These are phyloP conservation scores for Melierax canorus DNA, from an alignment of 2,113 vertebrate species.

Conservation along the genomic window DNA sequence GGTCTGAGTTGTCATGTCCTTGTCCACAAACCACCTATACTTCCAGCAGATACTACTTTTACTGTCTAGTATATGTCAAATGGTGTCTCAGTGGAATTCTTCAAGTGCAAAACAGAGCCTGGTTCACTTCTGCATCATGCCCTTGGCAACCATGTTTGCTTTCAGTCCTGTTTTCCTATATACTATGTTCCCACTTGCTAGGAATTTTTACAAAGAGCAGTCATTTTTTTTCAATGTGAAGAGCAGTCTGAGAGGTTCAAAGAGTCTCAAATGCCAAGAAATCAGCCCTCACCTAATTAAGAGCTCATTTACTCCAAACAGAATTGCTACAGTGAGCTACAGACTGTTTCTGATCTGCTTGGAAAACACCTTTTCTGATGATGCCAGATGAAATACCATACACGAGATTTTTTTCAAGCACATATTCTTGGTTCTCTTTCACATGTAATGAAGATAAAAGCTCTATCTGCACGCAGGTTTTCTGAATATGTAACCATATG, in stretches of 20 bases:
- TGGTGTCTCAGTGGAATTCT: not conserved
- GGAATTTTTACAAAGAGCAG: not conserved
- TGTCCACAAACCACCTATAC: not conserved
- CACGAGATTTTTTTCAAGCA: not conserved
- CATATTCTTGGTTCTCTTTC: not conserved
- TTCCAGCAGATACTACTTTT: not conserved
- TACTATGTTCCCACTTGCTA: not conserved
- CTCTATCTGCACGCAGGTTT: not conserved
- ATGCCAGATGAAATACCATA: slow-evolving; percentile 28
- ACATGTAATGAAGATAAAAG: slow-evolving; percentile 53
- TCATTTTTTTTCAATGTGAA: not conserved
- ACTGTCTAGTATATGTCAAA: not conserved
- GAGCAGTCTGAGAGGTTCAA: slow-evolving; percentile 30
- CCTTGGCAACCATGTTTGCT: not conserved
- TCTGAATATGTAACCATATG: slow-evolving; percentile 34
- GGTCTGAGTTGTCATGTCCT: not conserved
- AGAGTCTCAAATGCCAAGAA: not conserved
- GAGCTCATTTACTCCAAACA: slow-evolving; percentile 31
- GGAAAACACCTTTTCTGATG: slow-evolving; percentile 50
- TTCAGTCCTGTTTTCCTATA: not conserved
- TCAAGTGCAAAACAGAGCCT: not conserved
- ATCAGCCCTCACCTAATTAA: slow-evolving; percentile 56
- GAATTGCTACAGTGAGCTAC: slow-evolving; percentile 22
- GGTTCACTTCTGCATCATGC: not conserved
- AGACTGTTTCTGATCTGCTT: slow-evolving; percentile 43